These are phyloP conservation scores for Thomomys bottae DNA, from an alignment of 2,113 vertebrate genomes.

Conservation along the genomic window DNA sequence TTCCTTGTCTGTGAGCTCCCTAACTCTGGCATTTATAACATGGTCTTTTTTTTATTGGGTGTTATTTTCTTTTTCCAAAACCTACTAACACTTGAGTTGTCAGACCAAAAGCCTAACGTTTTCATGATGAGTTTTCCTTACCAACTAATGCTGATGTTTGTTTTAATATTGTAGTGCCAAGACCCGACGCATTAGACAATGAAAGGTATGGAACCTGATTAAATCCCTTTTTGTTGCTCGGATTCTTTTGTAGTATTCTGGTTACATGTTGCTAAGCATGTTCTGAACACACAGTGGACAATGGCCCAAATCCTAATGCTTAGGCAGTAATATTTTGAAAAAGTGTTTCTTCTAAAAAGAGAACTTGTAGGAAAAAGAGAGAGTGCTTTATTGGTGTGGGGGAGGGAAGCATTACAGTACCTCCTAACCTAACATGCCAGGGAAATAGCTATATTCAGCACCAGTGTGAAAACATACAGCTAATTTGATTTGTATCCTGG, in stretches of 20 bases:
- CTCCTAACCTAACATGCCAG: neutral
- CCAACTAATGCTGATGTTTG: constrained; percentile 85
- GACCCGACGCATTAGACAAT: constrained; percentile 90
- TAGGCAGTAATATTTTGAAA: neutral
- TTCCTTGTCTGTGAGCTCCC: neutral
- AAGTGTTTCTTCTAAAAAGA: neutral
- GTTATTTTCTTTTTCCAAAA: constrained; percentile 66
- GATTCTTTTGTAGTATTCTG: constrained; percentile 60
- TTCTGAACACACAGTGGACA: constrained; percentile 17
- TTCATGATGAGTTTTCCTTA: constrained; percentile 79
- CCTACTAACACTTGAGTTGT: constrained; percentile 75
- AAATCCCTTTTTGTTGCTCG: constrained; percentile 72
- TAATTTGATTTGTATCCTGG: constrained; percentile 47
- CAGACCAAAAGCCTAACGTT: constrained; percentile 78
- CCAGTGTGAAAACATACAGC: constrained; percentile 9
- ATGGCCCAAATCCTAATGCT: constrained; percentile 36
- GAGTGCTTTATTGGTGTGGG: no score
- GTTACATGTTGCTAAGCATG: constrained; percentile 53
- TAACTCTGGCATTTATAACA: constrained; percentile 43
- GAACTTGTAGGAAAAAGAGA: constrained; percentile 30
- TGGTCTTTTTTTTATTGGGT: constrained; percentile 66
- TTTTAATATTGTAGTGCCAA: constrained; percentile 87
- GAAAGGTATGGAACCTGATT: constrained; percentile 92
- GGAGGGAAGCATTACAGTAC: neutral
- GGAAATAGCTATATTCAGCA: constrained; percentile 21